Evolutionary conservation across 2,797 vertebrate species (phyloP), one percentile per base, ranked within the genome.

Genomic region (Malacoctenus gilli): DNA sequence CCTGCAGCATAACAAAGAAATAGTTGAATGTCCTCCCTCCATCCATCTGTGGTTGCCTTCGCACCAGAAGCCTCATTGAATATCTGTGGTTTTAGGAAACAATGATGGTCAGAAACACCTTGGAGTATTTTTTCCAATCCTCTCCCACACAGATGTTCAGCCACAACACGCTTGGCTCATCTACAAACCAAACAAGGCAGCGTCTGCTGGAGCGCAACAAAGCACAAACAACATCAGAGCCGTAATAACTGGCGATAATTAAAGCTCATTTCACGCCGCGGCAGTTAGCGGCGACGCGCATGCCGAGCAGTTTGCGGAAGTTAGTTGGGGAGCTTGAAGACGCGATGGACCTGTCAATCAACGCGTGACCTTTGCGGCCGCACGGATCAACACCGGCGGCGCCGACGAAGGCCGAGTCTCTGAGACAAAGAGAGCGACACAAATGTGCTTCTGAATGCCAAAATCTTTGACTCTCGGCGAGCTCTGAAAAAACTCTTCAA

Each of bases 261-360:
- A 76, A 66, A 77, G 53, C 75, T 82, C 50, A 75, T 82, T 82
- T 80, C 64, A 80, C 38, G 61, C 41, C 9, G 39, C 71, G 53
- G 53, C 69, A 32, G 53, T 61, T 53, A 59, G 70, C 35, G 60
- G 63, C 12, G 64, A 39, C 9, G 2, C 58, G 50, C 62, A 21
- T 46, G 8, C 3, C 3, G 2, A 63, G 52, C 63, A 15, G 50
- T 82, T 78, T 72, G 66, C 75, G 76, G 65, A 23, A 59, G 78
- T 78, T 73, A 74, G 68, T 23, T 8, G 18, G 14, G 47, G 61
- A 30, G 59, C 53, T 66, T 42, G 41, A 48, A 36, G 30, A 35
- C 38, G 46, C 49, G 31, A 50, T 60, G 28, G 72, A 65, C 34
- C 64, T 77, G 79, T 77, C 82, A 82, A 44, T 80, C 72, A 28